Percentiles rank a stretch among this genome's conserved stretches.
Conservation (phyloP, 2,888 invertebrate species). For the Cactoblastis cactorum region DNA sequence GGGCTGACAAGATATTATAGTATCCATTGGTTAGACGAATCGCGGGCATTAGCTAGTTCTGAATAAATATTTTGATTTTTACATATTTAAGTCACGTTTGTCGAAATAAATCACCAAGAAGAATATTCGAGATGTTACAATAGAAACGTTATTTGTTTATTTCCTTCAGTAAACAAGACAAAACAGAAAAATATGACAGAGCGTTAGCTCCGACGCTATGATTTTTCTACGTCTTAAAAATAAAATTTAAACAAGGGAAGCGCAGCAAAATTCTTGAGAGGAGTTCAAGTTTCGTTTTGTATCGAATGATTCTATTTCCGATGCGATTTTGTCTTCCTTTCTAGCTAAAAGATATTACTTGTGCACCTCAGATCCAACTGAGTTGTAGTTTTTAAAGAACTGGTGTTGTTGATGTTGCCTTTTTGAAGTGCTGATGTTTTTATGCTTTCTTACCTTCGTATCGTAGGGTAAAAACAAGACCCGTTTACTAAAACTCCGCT, state of each 20-base stretch:
- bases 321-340: slow-evolving; percentile 1
- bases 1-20: too few relatives aligned
- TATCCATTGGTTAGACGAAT: too few relatives aligned
- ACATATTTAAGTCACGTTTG: not conserved
- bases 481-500: too few relatives aligned
- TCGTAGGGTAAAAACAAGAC: too few relatives aligned
- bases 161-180: not conserved
- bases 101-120: not conserved
- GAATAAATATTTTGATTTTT: too few relatives aligned
- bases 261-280: not conserved
- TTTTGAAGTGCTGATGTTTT: not conserved
- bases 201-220: not conserved
- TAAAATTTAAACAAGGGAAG: slow-evolving; percentile 1
- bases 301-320: slow-evolving; percentile 11
- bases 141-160: not conserved
- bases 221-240: slow-evolving; percentile 1
- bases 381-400: not conserved
- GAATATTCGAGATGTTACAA: not conserved
- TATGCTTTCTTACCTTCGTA: too few relatives aligned
- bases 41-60: too few relatives aligned
- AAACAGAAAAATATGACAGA: not conserved
- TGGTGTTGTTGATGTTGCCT: not conserved
- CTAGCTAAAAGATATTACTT: not conserved
- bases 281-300: slow-evolving; percentile 1
- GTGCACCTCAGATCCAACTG: not conserved